phyloP scores from a whole-genome alignment of 2,113 vertebrate genomes.

The Suncus etruscus region DNA sequence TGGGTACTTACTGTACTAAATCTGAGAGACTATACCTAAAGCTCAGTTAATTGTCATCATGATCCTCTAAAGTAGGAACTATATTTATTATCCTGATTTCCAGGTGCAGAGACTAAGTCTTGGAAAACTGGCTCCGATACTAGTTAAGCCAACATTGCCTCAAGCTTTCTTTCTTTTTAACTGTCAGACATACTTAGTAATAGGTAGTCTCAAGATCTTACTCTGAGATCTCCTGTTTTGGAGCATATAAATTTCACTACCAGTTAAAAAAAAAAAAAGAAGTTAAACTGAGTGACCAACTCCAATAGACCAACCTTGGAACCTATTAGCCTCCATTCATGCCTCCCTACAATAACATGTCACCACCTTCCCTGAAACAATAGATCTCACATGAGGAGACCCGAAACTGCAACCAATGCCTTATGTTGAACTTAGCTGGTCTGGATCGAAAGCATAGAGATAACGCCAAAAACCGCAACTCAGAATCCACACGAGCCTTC shows the following conservation, averaged over 20 bases:
- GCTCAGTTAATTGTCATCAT: conserved; percentile 8
- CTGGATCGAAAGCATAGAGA: neutral
- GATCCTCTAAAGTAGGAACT: neutral
- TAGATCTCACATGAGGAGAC: neutral
- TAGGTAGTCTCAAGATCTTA: neutral
- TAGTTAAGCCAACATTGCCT: conserved; percentile 28
- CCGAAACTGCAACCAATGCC: neutral
- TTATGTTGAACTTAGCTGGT: neutral
- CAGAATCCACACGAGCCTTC: neutral
- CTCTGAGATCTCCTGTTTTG: conserved; percentile 31
- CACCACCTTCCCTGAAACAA: neutral
- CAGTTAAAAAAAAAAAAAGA: neutral
- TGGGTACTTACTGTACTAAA: neutral
- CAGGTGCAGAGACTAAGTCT: conserved; percentile 18
- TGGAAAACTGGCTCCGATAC: conserved; percentile 18
- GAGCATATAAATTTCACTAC: conserved; percentile 47
- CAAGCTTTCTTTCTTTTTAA: neutral
- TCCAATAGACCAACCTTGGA: neutral
- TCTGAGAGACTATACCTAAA: neutral
- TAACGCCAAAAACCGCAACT: conserved; percentile 10
- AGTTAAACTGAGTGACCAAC: neutral
- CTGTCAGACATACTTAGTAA: conserved; percentile 12
- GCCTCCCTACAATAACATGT: conserved; percentile 37
- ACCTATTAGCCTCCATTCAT: conserved; percentile 35
- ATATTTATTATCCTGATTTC: conserved; percentile 28